Percentiles rank a stretch among this genome's conserved stretches.
These are phyloP conservation scores for Styela clava DNA, from an alignment of 23 tunicate species.

Conservation along the genomic window DNA sequence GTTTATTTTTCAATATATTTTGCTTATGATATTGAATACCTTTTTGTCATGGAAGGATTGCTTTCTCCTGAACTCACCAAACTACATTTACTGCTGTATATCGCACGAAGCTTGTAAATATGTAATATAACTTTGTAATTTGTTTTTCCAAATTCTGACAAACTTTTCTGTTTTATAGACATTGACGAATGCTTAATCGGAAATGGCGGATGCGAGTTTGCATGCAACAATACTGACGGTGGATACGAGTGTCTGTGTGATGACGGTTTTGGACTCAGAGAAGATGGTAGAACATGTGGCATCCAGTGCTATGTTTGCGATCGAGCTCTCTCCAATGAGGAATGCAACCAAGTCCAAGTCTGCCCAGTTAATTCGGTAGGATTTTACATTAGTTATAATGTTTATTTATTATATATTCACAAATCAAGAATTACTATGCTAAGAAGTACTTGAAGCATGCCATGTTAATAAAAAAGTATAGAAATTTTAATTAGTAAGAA, in stretches of 20 bases:
- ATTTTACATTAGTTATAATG: not conserved
- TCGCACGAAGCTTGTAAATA: not conserved
- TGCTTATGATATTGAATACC: too few species aligned
- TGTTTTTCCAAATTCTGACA: not conserved
- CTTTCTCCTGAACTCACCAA: too few species aligned
- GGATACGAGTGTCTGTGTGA: conserved; percentile 62
- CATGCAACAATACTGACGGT: conserved; percentile 87
- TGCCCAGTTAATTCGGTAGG: conserved; percentile 66
- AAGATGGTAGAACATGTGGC: conserved; percentile 76
- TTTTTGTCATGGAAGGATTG: too few species aligned
- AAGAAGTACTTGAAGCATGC: too few species aligned
- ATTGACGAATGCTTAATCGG: conserved; percentile 72
- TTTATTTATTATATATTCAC: not conserved
- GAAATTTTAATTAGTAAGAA: too few species aligned
- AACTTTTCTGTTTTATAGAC: conserved; percentile 25
- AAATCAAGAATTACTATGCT: too few species aligned
- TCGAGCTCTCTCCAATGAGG: conserved; percentile 52
- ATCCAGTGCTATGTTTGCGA: conserved; percentile 71
- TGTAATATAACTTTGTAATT: not conserved
- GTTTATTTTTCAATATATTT: not conserved
- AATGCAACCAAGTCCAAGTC: conserved; percentile 34
- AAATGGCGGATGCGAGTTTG: conserved; percentile 72
- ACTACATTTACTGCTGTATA: too few species aligned
- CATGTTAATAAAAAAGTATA: too few species aligned
- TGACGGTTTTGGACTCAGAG: conserved; percentile 56